Base-by-base conservation (phyloP, 2,888 invertebrate species). In the Apotomis betuletana region DNA sequence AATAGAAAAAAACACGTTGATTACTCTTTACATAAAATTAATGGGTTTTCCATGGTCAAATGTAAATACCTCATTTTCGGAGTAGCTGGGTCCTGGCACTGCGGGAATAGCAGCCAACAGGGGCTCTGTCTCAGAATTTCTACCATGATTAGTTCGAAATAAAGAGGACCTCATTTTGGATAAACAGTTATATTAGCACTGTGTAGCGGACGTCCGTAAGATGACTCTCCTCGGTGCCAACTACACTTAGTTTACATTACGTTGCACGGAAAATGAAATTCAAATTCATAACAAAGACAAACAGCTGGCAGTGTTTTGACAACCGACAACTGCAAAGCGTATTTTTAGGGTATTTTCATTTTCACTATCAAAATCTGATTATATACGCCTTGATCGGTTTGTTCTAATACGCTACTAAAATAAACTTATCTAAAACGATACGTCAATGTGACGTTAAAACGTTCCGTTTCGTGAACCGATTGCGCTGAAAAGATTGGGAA, bases 131-230 rank as follows among this genome's bases (percentile, higher is more conserved):
- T 91, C 91, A 3, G 83, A 75, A 67, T 85, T 81, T 71, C 81
- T 85, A 59, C 80, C 81, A 41, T 79, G 75, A 67, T 77, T 73
- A 67, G 83, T 82, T 74, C 90, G 83, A 70, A 78, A 89, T 52
- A 89, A 69, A 49, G 85, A 83, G 70, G 89, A 86, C 74, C 87
- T 85, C 92, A 92, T 92, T 82, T 78, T 87, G 77, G 74, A 80
- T 74, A 76, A 77, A 77, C 68, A 75, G 72, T 51, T 46, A 77
- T 73, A 60, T 70, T 69, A 64, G 15, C 63, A 63, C 67, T 59
- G 9, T 36, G 38, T 65, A 38, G 15, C 38, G 57, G 44, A 72
- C 72, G 72, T 72, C 72, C n/a, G 54, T 68, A 41, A 38, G 44
- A 38, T 59, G 15, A 44, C 46, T 68, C 15, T 8, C 36, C 36